Evolutionary conservation across 2,888 invertebrate genomes (phyloP).

Genomic region (Nycteola revayana): DNA sequence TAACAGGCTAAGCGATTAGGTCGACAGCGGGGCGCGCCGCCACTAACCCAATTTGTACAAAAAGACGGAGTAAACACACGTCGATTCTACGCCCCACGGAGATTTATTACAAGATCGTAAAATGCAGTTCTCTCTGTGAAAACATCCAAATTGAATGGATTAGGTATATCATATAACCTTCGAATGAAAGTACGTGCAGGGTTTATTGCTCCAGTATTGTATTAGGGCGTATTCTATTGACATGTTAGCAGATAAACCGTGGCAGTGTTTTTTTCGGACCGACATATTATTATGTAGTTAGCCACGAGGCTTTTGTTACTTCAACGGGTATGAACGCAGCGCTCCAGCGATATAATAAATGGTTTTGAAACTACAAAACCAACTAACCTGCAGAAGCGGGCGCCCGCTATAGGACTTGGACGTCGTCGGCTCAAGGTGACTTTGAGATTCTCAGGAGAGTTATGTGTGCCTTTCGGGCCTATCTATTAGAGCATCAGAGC

Average conservation of each 20-base stretch:
- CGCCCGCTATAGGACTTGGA: no score
- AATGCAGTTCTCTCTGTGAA: slow-evolving; percentile 51
- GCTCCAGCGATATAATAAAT: no score
- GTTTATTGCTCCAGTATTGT: slow-evolving; percentile 29
- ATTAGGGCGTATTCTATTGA: slow-evolving; percentile 18
- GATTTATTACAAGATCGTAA: slow-evolving; percentile 68
- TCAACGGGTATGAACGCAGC: no score
- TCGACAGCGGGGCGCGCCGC: slow-evolving; percentile 54
- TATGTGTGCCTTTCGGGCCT: no score
- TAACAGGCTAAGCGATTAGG: slow-evolving; percentile 70
- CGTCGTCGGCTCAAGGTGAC: no score
- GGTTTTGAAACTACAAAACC: no score
- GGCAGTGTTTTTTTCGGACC: no score
- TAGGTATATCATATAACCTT: slow-evolving; percentile 38
- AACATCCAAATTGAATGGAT: slow-evolving; percentile 50
- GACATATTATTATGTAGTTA: no score
- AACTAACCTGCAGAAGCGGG: no score
- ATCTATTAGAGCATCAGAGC: no score
- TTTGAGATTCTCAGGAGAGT: no score
- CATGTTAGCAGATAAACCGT: slow-evolving; percentile 21
- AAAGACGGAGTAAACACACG: slow-evolving; percentile 68
- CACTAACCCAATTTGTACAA: slow-evolving; percentile 72
- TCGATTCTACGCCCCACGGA: slow-evolving; percentile 51
- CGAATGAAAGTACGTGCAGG: slow-evolving; percentile 17
- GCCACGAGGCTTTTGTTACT: no score